Evolutionary conservation across 1,140 invertebrate species (phyloP).

Genomic region (Luehdorfia chinensis): DNA sequence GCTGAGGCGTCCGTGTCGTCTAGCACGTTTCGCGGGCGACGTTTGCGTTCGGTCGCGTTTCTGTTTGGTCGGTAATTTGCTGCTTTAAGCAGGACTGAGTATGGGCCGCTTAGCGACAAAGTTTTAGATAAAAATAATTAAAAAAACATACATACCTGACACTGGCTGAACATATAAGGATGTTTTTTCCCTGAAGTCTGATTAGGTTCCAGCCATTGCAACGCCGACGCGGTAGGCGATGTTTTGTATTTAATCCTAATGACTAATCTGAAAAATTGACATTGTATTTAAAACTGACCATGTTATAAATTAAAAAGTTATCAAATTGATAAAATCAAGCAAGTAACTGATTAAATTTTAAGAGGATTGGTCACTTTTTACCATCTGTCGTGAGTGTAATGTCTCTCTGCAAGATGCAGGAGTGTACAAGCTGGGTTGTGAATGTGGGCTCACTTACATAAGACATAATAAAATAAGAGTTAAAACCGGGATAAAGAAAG

Average conservation of each 20-base stretch:
- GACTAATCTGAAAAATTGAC: constrained; percentile 74
- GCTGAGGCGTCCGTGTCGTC: no score
- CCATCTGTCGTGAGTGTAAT: no score
- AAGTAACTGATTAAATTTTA: background rate
- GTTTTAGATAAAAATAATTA: constrained; percentile 50
- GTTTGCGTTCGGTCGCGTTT: no score
- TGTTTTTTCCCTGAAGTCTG: constrained; percentile 92
- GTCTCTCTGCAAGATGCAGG: background rate
- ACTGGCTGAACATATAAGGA: constrained; percentile 96
- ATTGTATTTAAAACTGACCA: background rate
- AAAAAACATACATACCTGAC: constrained; percentile 80
- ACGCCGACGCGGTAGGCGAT: constrained; percentile 84
- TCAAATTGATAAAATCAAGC: constrained; percentile 11
- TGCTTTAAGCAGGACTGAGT: no score
- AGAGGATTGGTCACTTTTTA: no score
- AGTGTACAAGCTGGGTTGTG: no score
- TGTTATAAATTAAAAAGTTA: background rate
- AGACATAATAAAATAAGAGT: no score
- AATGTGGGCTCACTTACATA: no score
- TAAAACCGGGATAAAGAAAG: no score
- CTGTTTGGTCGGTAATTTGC: no score
- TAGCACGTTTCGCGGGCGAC: no score
- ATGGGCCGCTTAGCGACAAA: no score
- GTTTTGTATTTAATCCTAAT: constrained; percentile 87
- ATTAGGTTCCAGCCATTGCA: constrained; percentile 92